Conservation (phyloP, 2,797 vertebrate species). For the Cygnus olor region DNA sequence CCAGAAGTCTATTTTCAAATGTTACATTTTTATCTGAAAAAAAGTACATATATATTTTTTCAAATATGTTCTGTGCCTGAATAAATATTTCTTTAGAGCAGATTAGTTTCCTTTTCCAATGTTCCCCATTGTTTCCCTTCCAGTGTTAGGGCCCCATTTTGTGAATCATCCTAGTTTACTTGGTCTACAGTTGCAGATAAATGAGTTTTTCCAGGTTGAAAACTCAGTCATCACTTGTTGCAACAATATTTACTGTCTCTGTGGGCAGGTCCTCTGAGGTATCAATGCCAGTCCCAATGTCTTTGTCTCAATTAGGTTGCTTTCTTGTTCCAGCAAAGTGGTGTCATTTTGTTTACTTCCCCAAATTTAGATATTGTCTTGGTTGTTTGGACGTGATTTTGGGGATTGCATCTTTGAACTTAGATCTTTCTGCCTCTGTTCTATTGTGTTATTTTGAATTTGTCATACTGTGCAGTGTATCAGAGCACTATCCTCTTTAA, state of each 20-base stretch:
- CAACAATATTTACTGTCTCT: background rate
- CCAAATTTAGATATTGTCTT: background rate
- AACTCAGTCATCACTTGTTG: background rate
- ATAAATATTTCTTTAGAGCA: background rate
- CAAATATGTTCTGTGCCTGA: background rate
- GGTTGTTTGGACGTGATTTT: background rate
- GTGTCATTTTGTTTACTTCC: background rate
- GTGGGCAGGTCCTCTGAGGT: background rate
- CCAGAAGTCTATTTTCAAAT: background rate
- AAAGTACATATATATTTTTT: background rate
- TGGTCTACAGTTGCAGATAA: background rate
- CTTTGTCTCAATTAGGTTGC: fast-evolving
- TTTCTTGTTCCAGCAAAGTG: background rate
- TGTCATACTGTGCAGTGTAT: background rate
- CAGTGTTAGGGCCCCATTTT: background rate
- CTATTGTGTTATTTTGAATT: background rate
- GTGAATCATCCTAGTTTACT: background rate
- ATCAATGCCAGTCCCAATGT: background rate
- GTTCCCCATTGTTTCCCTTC: background rate
- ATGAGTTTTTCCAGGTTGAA: background rate
- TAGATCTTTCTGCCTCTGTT: background rate
- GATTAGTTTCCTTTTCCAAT: background rate
- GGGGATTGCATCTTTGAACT: background rate
- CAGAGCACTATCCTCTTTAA: background rate
- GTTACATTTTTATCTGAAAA: background rate